phyloP scores from a whole-genome alignment of 2,113 vertebrate genomes.

The Onychostruthus taczanowskii region DNA sequence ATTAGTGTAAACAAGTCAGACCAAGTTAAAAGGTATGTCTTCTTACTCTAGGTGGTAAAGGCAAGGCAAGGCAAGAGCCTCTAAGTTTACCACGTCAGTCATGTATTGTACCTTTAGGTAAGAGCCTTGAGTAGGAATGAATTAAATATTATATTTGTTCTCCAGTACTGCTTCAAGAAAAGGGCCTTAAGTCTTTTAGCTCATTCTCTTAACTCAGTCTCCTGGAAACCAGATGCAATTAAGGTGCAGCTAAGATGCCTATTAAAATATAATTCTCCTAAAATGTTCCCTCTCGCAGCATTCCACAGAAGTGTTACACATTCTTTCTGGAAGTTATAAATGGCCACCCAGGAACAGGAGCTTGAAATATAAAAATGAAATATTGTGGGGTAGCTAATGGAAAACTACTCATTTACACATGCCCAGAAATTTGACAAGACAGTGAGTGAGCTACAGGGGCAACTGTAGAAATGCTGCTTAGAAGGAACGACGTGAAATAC shows the following conservation, averaged over 20 bases:
- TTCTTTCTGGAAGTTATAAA: not conserved
- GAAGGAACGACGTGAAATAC: not conserved
- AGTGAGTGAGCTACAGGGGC: accelerated
- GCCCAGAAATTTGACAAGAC: not conserved
- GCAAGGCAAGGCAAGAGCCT: not conserved
- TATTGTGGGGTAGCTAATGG: not conserved
- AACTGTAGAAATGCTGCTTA: not conserved
- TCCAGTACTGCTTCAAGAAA: not conserved
- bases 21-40: not conserved
- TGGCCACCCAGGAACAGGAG: not conserved
- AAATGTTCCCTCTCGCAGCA: not conserved
- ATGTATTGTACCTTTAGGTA: not conserved
- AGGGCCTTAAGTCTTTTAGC: not conserved
- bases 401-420: not conserved
- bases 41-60: not conserved
- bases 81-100: not conserved
- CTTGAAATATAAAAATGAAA: not conserved
- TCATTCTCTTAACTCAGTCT: not conserved
- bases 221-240: not conserved
- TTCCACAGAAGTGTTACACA: accelerated
- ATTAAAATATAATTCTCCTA: not conserved
- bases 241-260: not conserved
- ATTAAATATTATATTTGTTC: not conserved
- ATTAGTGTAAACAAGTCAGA: not conserved
- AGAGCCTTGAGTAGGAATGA: not conserved